Conservation (phyloP, 2,888 invertebrate species). For the Torymus auratus region DNA sequence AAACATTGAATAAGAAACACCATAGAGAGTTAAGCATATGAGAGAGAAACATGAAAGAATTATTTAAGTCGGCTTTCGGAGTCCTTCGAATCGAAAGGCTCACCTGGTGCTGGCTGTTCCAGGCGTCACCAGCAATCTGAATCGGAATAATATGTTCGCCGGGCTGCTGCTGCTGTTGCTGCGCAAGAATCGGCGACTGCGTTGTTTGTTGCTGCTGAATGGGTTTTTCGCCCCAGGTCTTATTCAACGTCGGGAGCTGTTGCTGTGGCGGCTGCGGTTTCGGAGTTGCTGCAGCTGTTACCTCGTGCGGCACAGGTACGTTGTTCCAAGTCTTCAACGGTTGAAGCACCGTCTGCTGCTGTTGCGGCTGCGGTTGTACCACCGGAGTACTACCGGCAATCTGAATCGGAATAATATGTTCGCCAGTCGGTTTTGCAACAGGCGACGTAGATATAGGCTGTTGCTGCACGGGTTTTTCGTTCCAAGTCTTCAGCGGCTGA, state of each 20-base stretch:
- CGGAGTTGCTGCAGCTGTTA: not conserved
- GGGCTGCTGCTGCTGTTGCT: not conserved
- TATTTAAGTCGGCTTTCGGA: not conserved
- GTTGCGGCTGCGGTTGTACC: conserved; percentile 9
- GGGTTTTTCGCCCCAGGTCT: no score
- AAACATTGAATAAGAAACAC: not conserved
- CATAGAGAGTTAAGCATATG: not conserved
- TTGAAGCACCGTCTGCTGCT: not conserved
- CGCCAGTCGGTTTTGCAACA: no score
- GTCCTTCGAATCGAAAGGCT: conserved; percentile 32
- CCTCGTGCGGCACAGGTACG: not conserved
- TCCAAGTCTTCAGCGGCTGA: no score
- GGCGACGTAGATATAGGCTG: no score
- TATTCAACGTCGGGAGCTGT: no score
- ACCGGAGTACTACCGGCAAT: no score
- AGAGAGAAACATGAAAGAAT: not conserved
- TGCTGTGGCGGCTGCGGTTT: no score
- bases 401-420: no score
- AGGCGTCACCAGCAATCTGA: not conserved
- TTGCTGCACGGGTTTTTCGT: no score
- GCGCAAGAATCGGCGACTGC: not conserved
- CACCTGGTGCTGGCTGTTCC: conserved; percentile 1
- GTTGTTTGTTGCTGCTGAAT: not conserved
- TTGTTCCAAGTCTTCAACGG: conserved; percentile 21
- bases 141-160: no score